Conservation (phyloP, 2,113 vertebrate genomes). For the Carettochelys insculpta region DNA sequence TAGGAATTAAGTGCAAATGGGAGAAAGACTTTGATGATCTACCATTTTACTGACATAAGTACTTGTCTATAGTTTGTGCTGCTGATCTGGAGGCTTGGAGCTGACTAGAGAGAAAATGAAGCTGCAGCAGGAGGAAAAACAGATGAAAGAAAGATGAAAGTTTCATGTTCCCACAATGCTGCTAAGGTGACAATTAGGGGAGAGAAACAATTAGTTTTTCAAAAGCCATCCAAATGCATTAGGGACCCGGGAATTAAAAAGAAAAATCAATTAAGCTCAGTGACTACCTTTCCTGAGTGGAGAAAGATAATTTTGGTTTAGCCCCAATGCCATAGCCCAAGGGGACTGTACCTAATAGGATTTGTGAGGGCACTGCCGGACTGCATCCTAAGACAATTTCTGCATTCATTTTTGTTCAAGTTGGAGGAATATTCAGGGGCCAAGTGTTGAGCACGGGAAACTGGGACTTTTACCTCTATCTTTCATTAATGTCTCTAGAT, state of each 20-base stretch:
- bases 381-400: neutral
- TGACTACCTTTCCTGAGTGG: neutral
- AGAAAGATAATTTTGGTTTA: rapidly evolving
- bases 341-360: too few relatives aligned
- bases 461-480: neutral
- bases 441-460: neutral
- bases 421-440: neutral
- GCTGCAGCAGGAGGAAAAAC: neutral
- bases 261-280: neutral
- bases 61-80: rapidly evolving
- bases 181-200: neutral
- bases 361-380: neutral
- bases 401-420: neutral
- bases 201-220: neutral
- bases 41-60: rapidly evolving
- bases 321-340: neutral
- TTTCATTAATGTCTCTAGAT: neutral
- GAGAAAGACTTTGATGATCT: neutral
- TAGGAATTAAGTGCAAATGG: neutral
- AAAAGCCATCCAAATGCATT: neutral
- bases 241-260: neutral
- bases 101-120: neutral
- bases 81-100: rapidly evolving
- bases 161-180: neutral
- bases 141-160: neutral